These are phyloP conservation scores for Cylas formicarius DNA, from an alignment of 1,140 invertebrate species.

Conservation along the genomic window DNA sequence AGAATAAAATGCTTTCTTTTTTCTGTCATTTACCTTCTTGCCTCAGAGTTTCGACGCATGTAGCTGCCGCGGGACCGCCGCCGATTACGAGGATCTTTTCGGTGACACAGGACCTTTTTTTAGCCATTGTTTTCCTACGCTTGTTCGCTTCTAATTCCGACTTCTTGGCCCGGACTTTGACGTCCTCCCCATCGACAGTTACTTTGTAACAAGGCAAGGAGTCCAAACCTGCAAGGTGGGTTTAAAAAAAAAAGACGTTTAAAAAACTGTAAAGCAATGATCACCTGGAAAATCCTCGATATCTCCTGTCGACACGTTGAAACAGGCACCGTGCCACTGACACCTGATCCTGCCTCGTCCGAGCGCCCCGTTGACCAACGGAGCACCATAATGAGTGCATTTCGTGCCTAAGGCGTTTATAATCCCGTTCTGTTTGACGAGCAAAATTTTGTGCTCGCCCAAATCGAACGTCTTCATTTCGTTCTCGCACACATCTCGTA, in stretches of 20 bases:
- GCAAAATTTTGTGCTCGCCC: slow-evolving; percentile 62
- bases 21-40: slow-evolving; percentile 56
- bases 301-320: slow-evolving; percentile 67
- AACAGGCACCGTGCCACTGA: slow-evolving; percentile 96
- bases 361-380: slow-evolving; percentile 73
- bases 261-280: too few species aligned
- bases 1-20: too few species aligned
- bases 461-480: slow-evolving; percentile 80
- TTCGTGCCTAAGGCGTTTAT: slow-evolving; percentile 78
- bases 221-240: slow-evolving; percentile 84
- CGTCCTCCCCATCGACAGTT: slow-evolving; percentile 54
- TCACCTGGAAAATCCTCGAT: slow-evolving; percentile 42
- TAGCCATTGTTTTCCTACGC: slow-evolving; percentile 55
- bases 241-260: too few species aligned
- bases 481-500: slow-evolving; percentile 70
- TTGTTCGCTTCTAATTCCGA: slow-evolving; percentile 54
- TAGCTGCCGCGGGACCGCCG: slow-evolving; percentile 75
- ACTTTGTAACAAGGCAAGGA: slow-evolving; percentile 77
- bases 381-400: slow-evolving; percentile 90
- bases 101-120: slow-evolving; percentile 44
- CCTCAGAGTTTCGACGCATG: slow-evolving; percentile 77
- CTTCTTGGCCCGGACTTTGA: slow-evolving; percentile 61
- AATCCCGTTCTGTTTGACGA: slow-evolving; percentile 74
- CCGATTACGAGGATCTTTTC: slow-evolving; percentile 68
- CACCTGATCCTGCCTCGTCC: slow-evolving; percentile 79